phyloP scores from a whole-genome alignment of 2,113 vertebrate species.

The Stegostoma tigrinum region DNA sequence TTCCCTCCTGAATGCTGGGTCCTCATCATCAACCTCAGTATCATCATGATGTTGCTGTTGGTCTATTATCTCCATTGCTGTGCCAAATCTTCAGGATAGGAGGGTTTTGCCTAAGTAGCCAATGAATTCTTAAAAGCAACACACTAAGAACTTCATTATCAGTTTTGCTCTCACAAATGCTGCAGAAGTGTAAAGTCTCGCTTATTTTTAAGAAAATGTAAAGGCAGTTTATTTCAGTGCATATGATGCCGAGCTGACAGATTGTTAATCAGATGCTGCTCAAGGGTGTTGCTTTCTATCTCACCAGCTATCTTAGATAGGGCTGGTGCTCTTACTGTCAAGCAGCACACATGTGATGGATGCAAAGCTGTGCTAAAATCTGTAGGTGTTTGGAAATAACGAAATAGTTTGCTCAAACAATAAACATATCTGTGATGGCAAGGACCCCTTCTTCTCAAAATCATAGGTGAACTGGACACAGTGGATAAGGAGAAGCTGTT shows the following conservation, averaged over 20 bases:
- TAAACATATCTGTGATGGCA: background rate
- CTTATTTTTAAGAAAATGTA: background rate
- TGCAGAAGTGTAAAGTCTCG: background rate
- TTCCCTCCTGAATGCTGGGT: background rate
- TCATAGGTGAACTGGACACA: too few relatives aligned
- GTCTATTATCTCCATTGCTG: background rate
- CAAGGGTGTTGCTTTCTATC: constrained; percentile 24
- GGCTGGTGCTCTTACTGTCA: background rate
- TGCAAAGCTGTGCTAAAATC: background rate
- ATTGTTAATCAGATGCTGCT: constrained; percentile 12
- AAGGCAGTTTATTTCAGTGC: constrained; percentile 1
- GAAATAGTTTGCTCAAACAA: background rate
- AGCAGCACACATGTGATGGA: background rate
- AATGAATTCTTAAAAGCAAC: background rate
- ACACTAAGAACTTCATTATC: background rate
- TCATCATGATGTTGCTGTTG: background rate
- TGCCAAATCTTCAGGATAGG: background rate
- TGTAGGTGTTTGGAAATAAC: background rate
- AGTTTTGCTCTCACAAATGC: background rate
- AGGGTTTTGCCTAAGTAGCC: too few relatives aligned
- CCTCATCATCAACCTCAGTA: background rate
- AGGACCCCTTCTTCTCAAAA: background rate
- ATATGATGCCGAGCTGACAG: background rate
- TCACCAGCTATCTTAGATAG: background rate
- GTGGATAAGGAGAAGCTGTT: too few relatives aligned